Conservation (phyloP, 2,113 vertebrate genomes). For the Canis aureus region DNA sequence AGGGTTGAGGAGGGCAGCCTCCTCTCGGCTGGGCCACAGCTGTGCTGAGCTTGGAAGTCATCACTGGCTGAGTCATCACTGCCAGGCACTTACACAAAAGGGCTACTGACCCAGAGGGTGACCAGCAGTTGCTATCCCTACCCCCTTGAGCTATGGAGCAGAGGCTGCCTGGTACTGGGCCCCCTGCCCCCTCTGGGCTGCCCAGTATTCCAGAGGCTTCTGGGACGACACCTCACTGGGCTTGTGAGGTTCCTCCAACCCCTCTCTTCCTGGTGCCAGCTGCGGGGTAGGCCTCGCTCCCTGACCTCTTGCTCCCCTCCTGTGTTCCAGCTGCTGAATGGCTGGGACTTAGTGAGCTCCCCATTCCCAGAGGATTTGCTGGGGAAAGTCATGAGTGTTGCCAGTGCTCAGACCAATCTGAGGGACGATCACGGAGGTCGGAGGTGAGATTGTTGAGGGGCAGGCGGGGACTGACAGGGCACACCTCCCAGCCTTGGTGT, state of each 20-base stretch:
- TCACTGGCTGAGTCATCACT: conserved; percentile 32
- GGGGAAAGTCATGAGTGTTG: neutral
- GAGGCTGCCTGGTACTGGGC: conserved; percentile 77
- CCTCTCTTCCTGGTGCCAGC: neutral
- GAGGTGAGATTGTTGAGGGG: neutral
- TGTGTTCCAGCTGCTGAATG: too few species aligned
- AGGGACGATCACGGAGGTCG: neutral
- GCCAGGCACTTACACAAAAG: conserved; percentile 76
- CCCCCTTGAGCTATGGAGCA: conserved; percentile 61
- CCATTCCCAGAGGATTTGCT: neutral
- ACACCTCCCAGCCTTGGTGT: neutral
- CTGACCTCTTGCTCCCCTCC: neutral
- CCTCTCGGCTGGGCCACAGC: conserved; percentile 60
- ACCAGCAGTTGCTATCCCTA: conserved; percentile 9
- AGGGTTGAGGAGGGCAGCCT: conserved; percentile 48
- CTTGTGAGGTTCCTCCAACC: neutral
- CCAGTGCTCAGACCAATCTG: neutral
- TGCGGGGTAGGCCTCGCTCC: neutral
- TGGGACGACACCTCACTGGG: neutral
- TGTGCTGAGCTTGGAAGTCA: conserved; percentile 35
- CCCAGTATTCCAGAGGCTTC: conserved; percentile 20
- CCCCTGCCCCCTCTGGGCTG: neutral
- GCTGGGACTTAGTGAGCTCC: neutral
- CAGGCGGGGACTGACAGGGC: neutral
- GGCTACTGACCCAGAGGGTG: conserved; percentile 63